Evolutionary conservation across 2,113 vertebrate genomes (phyloP).

Genomic region (Passer domesticus): DNA sequence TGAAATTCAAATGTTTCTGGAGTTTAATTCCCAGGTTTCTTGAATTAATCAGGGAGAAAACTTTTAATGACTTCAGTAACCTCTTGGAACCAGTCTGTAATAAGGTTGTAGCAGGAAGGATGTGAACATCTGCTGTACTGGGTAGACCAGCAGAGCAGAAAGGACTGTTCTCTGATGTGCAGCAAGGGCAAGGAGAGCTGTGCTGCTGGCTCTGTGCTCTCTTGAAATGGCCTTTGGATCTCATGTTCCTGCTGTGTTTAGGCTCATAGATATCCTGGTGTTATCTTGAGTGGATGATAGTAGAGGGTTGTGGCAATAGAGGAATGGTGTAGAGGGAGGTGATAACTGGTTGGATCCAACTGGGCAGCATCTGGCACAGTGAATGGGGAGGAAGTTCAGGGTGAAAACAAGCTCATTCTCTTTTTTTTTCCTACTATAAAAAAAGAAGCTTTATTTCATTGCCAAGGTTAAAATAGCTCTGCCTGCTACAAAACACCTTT

Average conservation of each 20-base stretch:
- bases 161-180: neutral
- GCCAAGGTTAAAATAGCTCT: conserved; percentile 53
- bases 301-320: neutral
- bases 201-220: neutral
- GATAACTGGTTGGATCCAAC: conserved; percentile 25
- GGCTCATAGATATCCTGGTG: neutral
- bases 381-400: conserved; percentile 2
- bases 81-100: neutral
- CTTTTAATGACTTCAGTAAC: neutral
- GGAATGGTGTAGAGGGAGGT: neutral
- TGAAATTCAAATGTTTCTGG: neutral
- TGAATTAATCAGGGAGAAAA: neutral
- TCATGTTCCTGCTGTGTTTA: neutral
- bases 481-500: conserved; percentile 50
- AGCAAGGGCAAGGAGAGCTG: neutral
- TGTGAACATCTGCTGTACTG: neutral
- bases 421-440: neutral
- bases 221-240: neutral
- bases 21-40: neutral
- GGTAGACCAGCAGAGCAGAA: neutral
- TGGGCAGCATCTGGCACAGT: conserved; percentile 15
- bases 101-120: neutral
- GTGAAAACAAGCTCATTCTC: conserved; percentile 35
- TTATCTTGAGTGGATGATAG: neutral
- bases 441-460: conserved; percentile 60